Conservation (phyloP, 2,888 invertebrate species). For the Luperina nickerlii region DNA sequence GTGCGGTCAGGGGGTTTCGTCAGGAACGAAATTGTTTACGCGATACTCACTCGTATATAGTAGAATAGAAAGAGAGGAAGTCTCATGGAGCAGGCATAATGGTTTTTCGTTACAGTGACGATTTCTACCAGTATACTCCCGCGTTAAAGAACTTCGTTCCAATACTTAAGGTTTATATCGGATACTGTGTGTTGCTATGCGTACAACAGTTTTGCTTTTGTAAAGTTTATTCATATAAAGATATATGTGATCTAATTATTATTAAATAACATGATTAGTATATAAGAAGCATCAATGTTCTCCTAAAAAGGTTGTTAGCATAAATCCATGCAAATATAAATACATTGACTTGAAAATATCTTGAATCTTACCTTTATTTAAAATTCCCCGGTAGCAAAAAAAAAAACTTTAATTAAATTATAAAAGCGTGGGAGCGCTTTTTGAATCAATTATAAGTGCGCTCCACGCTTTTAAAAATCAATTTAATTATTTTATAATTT, state of each 20-base stretch:
- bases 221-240: conserved; percentile 72
- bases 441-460: too few relatives aligned
- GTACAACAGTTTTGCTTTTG: conserved; percentile 68
- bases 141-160: neutral
- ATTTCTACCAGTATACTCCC: neutral
- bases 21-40: neutral
- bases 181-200: conserved; percentile 42
- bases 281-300: conserved; percentile 77
- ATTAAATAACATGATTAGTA: conserved; percentile 71
- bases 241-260: conserved; percentile 81
- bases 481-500: too few relatives aligned
- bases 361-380: conserved; percentile 21
- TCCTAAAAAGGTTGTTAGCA: conserved; percentile 72
- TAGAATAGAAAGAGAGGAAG: neutral
- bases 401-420: neutral
- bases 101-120: neutral
- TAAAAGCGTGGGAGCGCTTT: too few relatives aligned
- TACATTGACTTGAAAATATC: conserved; percentile 67
- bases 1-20: neutral
- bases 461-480: too few relatives aligned
- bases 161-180: neutral
- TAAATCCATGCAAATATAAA: conserved; percentile 73
- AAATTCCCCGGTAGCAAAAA: neutral
- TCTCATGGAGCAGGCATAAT: neutral
- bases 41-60: neutral